Conservation (phyloP, 2,888 invertebrate species). For the Tenthredo scrophulariae region DNA sequence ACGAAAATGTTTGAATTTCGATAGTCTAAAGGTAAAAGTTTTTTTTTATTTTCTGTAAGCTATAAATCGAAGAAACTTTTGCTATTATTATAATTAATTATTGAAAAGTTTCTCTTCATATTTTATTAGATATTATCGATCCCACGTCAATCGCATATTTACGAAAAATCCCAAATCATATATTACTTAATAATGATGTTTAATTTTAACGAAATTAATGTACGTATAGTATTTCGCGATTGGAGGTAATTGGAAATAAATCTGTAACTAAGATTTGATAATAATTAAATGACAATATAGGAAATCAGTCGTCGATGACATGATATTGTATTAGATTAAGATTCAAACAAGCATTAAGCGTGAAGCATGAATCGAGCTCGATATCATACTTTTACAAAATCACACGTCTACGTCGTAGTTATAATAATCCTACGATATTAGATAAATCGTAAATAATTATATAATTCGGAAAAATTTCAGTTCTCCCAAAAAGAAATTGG, state of each 20-base stretch:
- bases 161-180: slow-evolving; percentile 27
- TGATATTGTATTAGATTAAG: neutral
- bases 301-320: slow-evolving; percentile 3
- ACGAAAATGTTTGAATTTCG: neutral
- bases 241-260: neutral
- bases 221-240: neutral
- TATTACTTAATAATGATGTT: neutral
- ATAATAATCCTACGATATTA: neutral
- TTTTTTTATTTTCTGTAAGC: neutral
- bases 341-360: neutral
- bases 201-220: neutral
- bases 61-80: neutral
- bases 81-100: neutral
- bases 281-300: neutral
- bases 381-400: neutral
- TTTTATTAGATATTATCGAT: neutral
- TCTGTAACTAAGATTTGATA: neutral
- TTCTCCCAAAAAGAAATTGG: slow-evolving; percentile 4
- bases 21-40: too few relatives aligned
- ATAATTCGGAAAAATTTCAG: slow-evolving; percentile 3
- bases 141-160: slow-evolving; percentile 32
- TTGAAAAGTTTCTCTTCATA: neutral
- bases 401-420: neutral
- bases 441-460: neutral
- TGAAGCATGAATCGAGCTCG: neutral